Percentiles rank a stretch among this genome's conserved stretches.
Evolutionary conservation across 2,797 vertebrate genomes (phyloP).

Genomic region (Sphaeramia orbicularis): DNA sequence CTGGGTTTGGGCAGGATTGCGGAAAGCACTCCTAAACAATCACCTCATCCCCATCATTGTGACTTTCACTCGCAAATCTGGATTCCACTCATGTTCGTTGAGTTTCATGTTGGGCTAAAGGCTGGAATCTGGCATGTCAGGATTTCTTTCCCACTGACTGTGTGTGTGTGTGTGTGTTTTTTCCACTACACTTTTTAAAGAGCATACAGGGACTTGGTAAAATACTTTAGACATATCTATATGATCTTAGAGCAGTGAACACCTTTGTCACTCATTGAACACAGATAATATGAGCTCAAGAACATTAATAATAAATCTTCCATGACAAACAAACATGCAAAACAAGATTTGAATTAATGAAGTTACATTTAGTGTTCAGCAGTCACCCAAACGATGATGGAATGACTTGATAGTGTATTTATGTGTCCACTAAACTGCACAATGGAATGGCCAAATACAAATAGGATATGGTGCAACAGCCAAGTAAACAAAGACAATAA

Average conservation of each 20-base stretch:
- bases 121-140: slow-evolving; percentile 76
- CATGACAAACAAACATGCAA: too few species aligned
- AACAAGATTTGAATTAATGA: too few species aligned
- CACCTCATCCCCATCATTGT: slow-evolving; percentile 59
- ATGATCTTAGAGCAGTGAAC: not conserved
- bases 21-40: slow-evolving; percentile 60
- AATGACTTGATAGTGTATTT: too few species aligned
- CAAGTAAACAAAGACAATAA: too few species aligned
- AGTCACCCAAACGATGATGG: too few species aligned
- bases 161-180: too few species aligned
- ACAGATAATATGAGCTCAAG: too few species aligned
- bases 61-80: slow-evolving; percentile 52
- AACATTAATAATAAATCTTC: too few species aligned
- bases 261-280: not conserved
- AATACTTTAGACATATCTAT: not conserved
- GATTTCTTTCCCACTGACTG: slow-evolving; percentile 55
- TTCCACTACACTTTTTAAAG: slow-evolving; percentile 11
- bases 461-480: too few species aligned
- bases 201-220: not conserved
- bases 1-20: slow-evolving; percentile 60
- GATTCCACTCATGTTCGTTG: slow-evolving; percentile 65
- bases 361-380: too few species aligned
- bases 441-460: too few species aligned
- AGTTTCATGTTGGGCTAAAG: slow-evolving; percentile 56
- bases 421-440: too few species aligned